Evolutionary conservation across 1,140 invertebrate species (phyloP).

Genomic region (Adoxophyes honmai): DNA sequence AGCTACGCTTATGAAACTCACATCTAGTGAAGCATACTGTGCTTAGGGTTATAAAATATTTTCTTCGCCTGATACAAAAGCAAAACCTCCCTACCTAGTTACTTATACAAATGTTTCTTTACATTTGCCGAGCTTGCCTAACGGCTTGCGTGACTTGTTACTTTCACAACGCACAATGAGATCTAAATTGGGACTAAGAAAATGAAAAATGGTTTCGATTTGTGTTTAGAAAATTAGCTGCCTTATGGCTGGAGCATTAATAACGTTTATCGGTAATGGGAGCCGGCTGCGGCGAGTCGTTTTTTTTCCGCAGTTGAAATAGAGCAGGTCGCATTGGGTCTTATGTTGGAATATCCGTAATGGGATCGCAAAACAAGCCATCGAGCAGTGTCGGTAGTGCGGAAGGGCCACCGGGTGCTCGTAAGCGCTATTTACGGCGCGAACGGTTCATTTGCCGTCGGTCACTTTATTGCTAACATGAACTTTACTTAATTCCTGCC

Average conservation of each 20-base stretch:
- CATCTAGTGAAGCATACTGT: neutral
- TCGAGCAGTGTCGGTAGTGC: slow-evolving; percentile 9
- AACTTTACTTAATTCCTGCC: slow-evolving; percentile 31
- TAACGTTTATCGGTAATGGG: too few species aligned
- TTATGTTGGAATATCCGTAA: slow-evolving; percentile 4
- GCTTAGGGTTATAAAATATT: neutral
- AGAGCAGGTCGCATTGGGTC: neutral
- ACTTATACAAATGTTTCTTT: neutral
- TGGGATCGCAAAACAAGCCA: slow-evolving; percentile 19
- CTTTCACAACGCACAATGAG: slow-evolving; percentile 8
- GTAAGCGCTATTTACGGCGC: slow-evolving; percentile 53
- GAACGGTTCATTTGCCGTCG: slow-evolving; percentile 48
- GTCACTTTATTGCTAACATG: slow-evolving; percentile 42
- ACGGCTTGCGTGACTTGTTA: slow-evolving; percentile 13
- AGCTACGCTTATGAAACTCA: neutral
- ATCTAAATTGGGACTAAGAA: slow-evolving; percentile 2
- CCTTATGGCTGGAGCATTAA: too few species aligned
- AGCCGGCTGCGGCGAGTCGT: too few species aligned
- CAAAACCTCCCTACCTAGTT: neutral
- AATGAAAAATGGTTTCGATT: neutral
- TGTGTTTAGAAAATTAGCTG: neutral
- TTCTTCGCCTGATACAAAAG: neutral
- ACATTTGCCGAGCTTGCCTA: neutral
- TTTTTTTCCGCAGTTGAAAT: neutral
- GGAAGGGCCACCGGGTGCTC: slow-evolving; percentile 17